phyloP scores from a whole-genome alignment of 2,797 vertebrate genomes.

The Etheostoma perlongum region DNA sequence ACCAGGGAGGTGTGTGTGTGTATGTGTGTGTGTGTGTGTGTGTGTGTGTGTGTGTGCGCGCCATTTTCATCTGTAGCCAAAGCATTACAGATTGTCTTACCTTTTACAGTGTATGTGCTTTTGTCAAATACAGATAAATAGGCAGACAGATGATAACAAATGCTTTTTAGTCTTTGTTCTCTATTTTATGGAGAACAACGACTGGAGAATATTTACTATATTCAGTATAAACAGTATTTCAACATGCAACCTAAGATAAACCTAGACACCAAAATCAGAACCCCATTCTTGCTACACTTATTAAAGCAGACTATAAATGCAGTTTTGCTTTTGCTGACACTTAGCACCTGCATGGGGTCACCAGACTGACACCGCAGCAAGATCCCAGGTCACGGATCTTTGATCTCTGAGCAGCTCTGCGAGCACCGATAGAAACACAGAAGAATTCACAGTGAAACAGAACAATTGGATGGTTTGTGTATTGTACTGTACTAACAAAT shows the following conservation, averaged over 20 bases:
- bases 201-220: not conserved
- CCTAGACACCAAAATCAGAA: not conserved
- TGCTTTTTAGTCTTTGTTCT: slow-evolving; percentile 23
- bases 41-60: slow-evolving; percentile 6
- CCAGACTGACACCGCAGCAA: slow-evolving; percentile 23
- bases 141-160: slow-evolving; percentile 31
- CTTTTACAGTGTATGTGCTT: slow-evolving; percentile 42
- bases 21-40: too few relatives aligned
- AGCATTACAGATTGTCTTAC: slow-evolving; percentile 53
- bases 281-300: not conserved
- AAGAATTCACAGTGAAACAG: slow-evolving; percentile 35
- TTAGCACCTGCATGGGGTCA: slow-evolving; percentile 27
- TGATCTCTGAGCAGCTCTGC: slow-evolving; percentile 42
- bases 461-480: slow-evolving; percentile 17
- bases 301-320: slow-evolving; percentile 16
- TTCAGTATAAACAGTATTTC: slow-evolving; percentile 1
- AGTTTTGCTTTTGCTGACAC: slow-evolving; percentile 39
- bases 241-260: not conserved
- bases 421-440: slow-evolving; percentile 18
- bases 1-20: slow-evolving; percentile 25
- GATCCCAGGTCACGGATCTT: slow-evolving; percentile 44
- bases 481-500: not conserved
- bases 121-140: slow-evolving; percentile 57
- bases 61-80: slow-evolving; percentile 56
- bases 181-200: not conserved